Base-by-base conservation (phyloP, 2,113 vertebrate species). In the Nothobranchius kuhntae region DNA sequence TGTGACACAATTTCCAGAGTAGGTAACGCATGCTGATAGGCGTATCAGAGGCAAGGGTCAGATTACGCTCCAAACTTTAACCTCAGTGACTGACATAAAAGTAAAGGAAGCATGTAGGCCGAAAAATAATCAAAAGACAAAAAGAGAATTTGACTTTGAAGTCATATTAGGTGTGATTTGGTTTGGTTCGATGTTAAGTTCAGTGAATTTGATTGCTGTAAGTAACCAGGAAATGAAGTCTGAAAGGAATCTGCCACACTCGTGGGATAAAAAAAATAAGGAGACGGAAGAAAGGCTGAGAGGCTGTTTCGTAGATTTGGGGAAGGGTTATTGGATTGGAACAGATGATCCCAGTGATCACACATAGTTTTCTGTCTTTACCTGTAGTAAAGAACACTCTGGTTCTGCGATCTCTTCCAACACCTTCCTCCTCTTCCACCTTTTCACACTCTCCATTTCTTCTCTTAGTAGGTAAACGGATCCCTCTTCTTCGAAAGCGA, bases 351-450 rank as follows among this genome's bases (percentile, higher is more conserved):
- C 24, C 44, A 42, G 14, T 24, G 40, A 60, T 36, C 21, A 52
- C 17, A 54, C 35, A 44, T 53, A 30, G 13, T 65, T 35, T 65
- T 51, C 69, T 56, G 47, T 48, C 71, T 78, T 93, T 89, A 92
- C 92, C 91, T 92, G 90, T 68, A 77, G 15, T 17, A 44, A 77
- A 72, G 80, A 92, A 93, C 73, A 93, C 72, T 91, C 89, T 83
- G 54, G 91, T 80, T 82, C 90, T 91, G 83, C 91, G 89, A 53
- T 93, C 92, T 57, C 91, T 86, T 81, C 70, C 90, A 81, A 58
- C 67, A 83, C 67, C 85, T 73, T 85, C 87, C 13, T 86, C 86
- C 53, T 85, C 86, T 61, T 86, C 77, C 67, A 46, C 56, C 17
- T 82, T 57, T 73, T 77, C 46, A 62, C 35, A 55, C 38, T 55